Evolutionary conservation across 2,888 invertebrate genomes (phyloP).

Genomic region (Malthinus flaveolus): DNA sequence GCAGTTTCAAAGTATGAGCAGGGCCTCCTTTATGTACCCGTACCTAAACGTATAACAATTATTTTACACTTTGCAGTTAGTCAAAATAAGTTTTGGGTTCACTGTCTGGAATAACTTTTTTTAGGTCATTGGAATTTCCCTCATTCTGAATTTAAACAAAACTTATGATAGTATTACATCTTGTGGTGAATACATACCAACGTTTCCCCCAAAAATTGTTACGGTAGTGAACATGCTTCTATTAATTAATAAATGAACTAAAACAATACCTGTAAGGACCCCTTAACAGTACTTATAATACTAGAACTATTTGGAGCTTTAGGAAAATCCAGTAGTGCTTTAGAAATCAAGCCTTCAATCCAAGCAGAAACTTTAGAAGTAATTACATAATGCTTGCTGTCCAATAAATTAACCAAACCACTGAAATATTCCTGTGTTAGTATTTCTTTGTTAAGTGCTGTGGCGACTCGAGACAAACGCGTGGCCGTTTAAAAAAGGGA

Average conservation of each 20-base stretch:
- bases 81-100: constrained; percentile 29
- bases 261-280: constrained; percentile 19
- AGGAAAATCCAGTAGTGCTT: constrained; percentile 52
- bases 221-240: no score
- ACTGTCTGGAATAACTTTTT: no score
- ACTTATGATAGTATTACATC: no score
- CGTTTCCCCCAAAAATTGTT: no score
- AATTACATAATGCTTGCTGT: constrained; percentile 56
- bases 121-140: no score
- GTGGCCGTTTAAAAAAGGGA: no score
- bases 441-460: no score
- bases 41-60: constrained; percentile 36
- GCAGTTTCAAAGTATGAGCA: constrained; percentile 59
- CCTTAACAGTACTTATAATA: constrained; percentile 1
- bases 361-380: constrained; percentile 58
- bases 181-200: no score
- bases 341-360: constrained; percentile 59
- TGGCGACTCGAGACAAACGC: no score
- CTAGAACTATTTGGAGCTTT: constrained; percentile 8
- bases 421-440: constrained; percentile 22
- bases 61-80: constrained; percentile 32
- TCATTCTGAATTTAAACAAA: no score
- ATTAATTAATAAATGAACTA: no score
- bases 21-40: constrained; percentile 57
- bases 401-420: constrained; percentile 41